Conservation (phyloP, 2,888 invertebrate species). For the Eulithis testata region DNA sequence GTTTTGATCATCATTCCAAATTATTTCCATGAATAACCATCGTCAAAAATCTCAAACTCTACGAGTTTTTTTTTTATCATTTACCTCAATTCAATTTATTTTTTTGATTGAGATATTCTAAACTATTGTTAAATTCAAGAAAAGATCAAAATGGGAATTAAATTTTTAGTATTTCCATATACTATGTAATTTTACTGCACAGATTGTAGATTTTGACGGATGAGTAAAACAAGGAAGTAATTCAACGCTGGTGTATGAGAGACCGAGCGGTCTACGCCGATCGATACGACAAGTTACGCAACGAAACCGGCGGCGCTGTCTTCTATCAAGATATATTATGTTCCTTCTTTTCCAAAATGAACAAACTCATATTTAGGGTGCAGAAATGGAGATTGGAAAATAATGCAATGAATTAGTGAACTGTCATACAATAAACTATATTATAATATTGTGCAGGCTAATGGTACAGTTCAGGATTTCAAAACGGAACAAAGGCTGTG, state of each 20-base stretch:
- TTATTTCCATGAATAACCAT: no score
- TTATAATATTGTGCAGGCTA: constrained; percentile 27
- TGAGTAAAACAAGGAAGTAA: constrained; percentile 51
- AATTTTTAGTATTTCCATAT: no score
- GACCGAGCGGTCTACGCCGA: constrained; percentile 68
- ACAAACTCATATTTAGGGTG: constrained; percentile 9
- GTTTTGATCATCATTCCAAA: no score
- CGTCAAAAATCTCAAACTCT: no score
- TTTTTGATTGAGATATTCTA: no score
- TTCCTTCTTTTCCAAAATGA: constrained; percentile 44
- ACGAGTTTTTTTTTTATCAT: no score
- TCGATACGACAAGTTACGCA: constrained; percentile 82
- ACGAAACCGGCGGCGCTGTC: constrained; percentile 74
- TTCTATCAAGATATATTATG: constrained; percentile 47
- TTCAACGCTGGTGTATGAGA: constrained; percentile 57
- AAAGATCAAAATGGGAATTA: no score
- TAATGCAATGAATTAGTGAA: constrained; percentile 4
- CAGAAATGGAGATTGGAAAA: constrained; percentile 13
- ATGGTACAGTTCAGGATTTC: constrained; percentile 23
- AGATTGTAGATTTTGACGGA: constrained; percentile 26
- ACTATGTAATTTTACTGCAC: no score
- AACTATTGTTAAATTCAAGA: no score
- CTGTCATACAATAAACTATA: constrained; percentile 12
- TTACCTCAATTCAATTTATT: no score
- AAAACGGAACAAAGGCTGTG: constrained; percentile 33